These are phyloP conservation scores for Lasioglossum villosulum DNA, from an alignment of 2,888 invertebrate species.

Conservation along the genomic window DNA sequence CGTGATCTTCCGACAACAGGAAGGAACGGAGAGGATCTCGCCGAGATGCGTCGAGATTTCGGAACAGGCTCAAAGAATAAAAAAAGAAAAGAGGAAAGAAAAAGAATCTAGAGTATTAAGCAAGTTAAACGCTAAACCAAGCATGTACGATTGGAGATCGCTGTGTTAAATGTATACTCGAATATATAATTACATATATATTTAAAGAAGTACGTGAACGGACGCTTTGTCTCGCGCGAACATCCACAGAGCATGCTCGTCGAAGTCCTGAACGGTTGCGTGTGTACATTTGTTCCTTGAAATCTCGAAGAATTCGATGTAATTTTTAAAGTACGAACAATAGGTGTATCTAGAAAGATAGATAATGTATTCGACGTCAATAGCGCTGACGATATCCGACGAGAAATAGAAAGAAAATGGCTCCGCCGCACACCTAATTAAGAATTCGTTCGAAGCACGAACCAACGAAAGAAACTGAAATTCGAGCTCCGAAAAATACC, in stretches of 20 bases:
- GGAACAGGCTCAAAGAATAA: background rate
- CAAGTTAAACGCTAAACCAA: background rate
- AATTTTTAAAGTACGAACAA: conserved; percentile 37
- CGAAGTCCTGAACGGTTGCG: background rate
- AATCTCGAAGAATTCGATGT: conserved; percentile 4
- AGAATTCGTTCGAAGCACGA: background rate
- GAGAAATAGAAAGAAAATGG: background rate
- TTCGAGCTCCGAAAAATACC: background rate
- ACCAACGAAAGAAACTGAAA: too few species aligned
- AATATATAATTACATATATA: background rate
- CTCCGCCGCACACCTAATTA: background rate
- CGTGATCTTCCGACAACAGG: background rate
- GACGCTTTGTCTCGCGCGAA: background rate
- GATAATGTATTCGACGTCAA: conserved; percentile 4
- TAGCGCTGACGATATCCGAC: background rate
- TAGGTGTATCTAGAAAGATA: conserved; percentile 6
- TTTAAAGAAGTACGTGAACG: background rate
- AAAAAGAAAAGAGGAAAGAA: too few species aligned
- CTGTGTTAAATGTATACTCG: conserved; percentile 30
- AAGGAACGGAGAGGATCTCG: background rate
- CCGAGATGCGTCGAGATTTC: conserved; percentile 14
- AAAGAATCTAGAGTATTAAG: conserved; percentile 5
- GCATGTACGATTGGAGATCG: conserved; percentile 28
- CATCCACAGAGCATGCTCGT: background rate
- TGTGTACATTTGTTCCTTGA: conserved; percentile 17